phyloP scores from a whole-genome alignment of 2,888 invertebrate genomes.

The Artemia sp. region DNA sequence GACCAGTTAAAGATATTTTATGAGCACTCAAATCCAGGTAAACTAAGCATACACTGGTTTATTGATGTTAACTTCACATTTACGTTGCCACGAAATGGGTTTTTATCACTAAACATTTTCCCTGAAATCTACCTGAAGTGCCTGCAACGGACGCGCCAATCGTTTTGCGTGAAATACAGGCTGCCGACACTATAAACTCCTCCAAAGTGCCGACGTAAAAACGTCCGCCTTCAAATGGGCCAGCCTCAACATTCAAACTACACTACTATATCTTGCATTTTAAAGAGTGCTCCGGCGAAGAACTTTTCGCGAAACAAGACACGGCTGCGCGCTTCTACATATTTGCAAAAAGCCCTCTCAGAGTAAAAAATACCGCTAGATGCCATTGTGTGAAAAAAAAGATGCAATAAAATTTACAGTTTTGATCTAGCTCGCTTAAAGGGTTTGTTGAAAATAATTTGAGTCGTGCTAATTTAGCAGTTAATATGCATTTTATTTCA shows the following conservation, averaged over 20 bases:
- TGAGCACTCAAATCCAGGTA: constrained; percentile 15
- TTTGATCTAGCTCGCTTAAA: too few species aligned
- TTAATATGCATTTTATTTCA: too few species aligned
- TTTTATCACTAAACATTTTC: constrained; percentile 14
- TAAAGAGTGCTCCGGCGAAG: constrained; percentile 1
- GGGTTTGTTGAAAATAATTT: too few species aligned
- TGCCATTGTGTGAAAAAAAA: too few species aligned
- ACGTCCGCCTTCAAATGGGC: constrained; percentile 11
- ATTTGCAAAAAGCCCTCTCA: background rate
- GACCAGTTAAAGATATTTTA: constrained; percentile 14
- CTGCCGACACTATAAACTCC: constrained; percentile 9
- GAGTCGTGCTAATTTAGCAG: too few species aligned
- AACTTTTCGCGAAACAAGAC: constrained; percentile 2
- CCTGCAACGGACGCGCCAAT: background rate
- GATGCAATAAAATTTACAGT: too few species aligned
- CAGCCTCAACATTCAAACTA: background rate
- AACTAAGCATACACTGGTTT: constrained; percentile 13
- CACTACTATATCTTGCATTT: constrained; percentile 4
- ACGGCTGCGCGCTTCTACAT: constrained; percentile 13
- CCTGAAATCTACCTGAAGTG: constrained; percentile 9
- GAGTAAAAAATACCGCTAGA: too few species aligned
- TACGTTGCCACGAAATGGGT: constrained; percentile 13
- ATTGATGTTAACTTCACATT: constrained; percentile 13
- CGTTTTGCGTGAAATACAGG: constrained; percentile 13
- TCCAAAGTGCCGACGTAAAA: constrained; percentile 14